phyloP scores from a whole-genome alignment of 53 echinoderm and acorn worm species.

The Temnopleurus reevesii region DNA sequence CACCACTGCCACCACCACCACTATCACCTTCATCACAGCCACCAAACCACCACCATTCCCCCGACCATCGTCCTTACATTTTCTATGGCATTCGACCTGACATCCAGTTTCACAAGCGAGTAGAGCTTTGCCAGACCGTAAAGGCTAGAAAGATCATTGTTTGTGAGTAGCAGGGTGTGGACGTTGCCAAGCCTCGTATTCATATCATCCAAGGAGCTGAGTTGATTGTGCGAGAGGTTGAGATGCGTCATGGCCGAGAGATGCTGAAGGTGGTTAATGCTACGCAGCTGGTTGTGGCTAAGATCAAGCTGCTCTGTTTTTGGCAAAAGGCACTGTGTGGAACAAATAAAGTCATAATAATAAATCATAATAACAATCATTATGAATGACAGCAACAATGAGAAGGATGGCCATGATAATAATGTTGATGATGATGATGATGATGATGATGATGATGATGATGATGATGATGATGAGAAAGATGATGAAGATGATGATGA shows the following conservation, averaged over 20 bases:
- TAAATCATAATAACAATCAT: too few relatives aligned
- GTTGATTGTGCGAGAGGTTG: slow-evolving; percentile 84
- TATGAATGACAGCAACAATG: too few relatives aligned
- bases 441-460: slow-evolving; percentile 54
- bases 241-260: slow-evolving; percentile 83
- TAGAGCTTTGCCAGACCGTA: slow-evolving; percentile 85
- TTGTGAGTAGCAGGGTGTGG: slow-evolving; percentile 77
- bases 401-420: too few relatives aligned
- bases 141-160: slow-evolving; percentile 77
- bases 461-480: too few relatives aligned
- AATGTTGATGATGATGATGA: slow-evolving; percentile 54
- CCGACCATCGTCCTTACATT: slow-evolving; percentile 84
- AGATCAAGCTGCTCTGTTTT: slow-evolving; percentile 76
- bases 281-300: slow-evolving; percentile 78
- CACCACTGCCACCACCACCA: too few relatives aligned
- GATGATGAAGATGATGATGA: too few relatives aligned
- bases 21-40: too few relatives aligned
- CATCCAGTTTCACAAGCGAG: slow-evolving; percentile 88
- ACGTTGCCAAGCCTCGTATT: slow-evolving; percentile 91
- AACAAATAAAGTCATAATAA: too few relatives aligned
- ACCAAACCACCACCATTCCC: too few relatives aligned
- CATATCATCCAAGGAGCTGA: slow-evolving; percentile 72
- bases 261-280: slow-evolving; percentile 75
- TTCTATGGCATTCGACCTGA: slow-evolving; percentile 86
- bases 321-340: slow-evolving; percentile 85